Percentiles rank a stretch among this genome's conserved stretches.
Conservation (phyloP, 2,888 invertebrate genomes). For the Molorchus minor region DNA sequence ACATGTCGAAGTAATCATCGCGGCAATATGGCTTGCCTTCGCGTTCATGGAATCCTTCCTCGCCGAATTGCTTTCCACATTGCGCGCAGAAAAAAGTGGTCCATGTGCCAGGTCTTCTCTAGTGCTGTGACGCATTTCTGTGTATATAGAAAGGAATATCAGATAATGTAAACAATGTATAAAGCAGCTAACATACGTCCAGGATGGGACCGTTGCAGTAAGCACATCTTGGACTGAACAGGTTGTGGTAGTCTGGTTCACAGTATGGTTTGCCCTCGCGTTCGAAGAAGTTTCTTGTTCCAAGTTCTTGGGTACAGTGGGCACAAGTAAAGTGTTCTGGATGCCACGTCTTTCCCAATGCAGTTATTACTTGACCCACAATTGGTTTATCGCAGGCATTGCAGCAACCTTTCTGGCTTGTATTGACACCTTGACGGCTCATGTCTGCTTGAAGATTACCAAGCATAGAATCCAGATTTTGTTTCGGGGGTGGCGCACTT, state of each 20-base stretch:
- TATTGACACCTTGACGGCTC: conserved; percentile 98
- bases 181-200: conserved; percentile 73
- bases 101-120: conserved; percentile 98
- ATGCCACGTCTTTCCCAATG: conserved; percentile 98
- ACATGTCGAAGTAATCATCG: conserved; percentile 96
- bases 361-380: conserved; percentile 98
- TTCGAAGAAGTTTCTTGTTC: conserved; percentile 98
- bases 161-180: not conserved
- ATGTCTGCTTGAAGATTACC: conserved; percentile 95
- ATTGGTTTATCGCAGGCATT: conserved; percentile 98
- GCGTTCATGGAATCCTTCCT: conserved; percentile 97
- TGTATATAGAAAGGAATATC: conserved; percentile 53
- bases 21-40: conserved; percentile 97
- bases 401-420: conserved; percentile 99
- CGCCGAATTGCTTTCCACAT: conserved; percentile 96
- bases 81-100: conserved; percentile 99
- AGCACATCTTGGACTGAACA: conserved; percentile 98
- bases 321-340: conserved; percentile 99
- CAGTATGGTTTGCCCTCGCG: conserved; percentile 97
- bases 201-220: conserved; percentile 99
- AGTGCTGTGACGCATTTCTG: conserved; percentile 99
- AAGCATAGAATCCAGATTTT: conserved; percentile 80
- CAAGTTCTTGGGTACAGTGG: conserved; percentile 95
- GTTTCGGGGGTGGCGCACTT: conserved; percentile 59
- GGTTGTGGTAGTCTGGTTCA: conserved; percentile 97